A percentile compares a stretch with the other conserved stretches of the same genome.
Evolutionary conservation across 2,797 vertebrate species (phyloP).

Genomic region (Xenentodon cancila): DNA sequence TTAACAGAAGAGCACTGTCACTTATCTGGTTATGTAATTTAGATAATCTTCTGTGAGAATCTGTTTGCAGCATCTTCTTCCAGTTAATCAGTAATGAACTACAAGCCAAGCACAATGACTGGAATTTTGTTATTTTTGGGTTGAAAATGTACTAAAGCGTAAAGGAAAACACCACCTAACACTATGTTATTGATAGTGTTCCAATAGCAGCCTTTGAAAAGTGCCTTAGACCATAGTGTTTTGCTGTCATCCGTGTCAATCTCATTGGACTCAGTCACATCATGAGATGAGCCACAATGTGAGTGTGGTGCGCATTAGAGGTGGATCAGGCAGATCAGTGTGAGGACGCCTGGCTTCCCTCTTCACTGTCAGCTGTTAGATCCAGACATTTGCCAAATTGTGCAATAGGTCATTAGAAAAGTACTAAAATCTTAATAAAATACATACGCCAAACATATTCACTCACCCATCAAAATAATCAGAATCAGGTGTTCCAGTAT

Average conservation of each 20-base stretch:
- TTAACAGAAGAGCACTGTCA: neutral
- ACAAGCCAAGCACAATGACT: conserved; percentile 6
- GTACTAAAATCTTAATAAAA: neutral
- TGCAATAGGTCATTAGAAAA: neutral
- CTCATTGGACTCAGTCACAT: conserved; percentile 20
- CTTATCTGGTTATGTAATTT: neutral
- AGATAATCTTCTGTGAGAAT: conserved; percentile 1
- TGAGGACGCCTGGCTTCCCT: neutral
- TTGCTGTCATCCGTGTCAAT: neutral
- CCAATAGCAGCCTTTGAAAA: conserved; percentile 32
- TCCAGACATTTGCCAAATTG: neutral
- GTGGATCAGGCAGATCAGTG: neutral
- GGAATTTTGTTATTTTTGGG: conserved; percentile 12
- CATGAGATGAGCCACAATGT: conserved; percentile 27
- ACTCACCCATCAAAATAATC: too few species aligned
- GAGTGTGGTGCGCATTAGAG: neutral
- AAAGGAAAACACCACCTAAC: too few species aligned
- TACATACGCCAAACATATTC: too few species aligned
- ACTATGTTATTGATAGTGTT: too few species aligned
- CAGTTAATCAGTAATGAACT: conserved; percentile 6
- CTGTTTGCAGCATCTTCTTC: neutral
- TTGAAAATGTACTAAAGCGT: neutral
- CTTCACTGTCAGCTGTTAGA: neutral
- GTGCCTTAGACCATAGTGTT: conserved; percentile 10
- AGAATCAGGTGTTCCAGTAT: too few species aligned